Evolutionary conservation across 1,140 invertebrate species (phyloP).

Genomic region (Coelopa frigida): DNA sequence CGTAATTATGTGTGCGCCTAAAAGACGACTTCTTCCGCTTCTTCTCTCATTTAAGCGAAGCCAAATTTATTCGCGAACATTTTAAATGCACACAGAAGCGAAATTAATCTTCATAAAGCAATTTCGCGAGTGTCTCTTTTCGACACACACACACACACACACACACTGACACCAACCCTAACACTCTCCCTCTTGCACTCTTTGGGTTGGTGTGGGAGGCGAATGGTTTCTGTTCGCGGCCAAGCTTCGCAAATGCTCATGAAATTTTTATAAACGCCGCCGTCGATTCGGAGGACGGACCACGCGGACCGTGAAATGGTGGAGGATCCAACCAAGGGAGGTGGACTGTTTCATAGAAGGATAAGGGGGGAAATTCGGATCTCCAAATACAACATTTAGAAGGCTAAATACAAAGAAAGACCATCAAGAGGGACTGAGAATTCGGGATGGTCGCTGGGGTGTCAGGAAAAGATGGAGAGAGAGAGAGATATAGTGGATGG

Average conservation of each 20-base stretch:
- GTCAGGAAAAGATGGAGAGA: too few relatives aligned
- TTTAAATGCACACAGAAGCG: constrained; percentile 1
- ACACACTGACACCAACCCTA: neutral
- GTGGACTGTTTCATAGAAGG: too few relatives aligned
- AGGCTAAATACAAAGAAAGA: neutral
- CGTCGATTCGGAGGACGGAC: neutral
- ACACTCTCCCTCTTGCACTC: too few relatives aligned
- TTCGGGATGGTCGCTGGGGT: too few relatives aligned
- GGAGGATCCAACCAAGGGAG: constrained; percentile 5
- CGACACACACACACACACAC: neutral
- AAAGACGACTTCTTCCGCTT: neutral
- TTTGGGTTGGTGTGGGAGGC: too few relatives aligned
- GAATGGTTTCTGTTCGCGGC: neutral
- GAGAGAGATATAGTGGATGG: too few relatives aligned
- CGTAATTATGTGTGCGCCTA: neutral
- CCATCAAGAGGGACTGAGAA: neutral
- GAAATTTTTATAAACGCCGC: constrained; percentile 6
- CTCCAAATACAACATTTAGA: neutral
- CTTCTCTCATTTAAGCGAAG: neutral
- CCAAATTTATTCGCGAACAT: neutral
- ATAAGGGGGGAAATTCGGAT: too few relatives aligned
- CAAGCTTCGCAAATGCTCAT: neutral
- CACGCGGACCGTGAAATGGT: neutral
- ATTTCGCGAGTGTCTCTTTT: neutral
- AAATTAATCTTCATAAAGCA: constrained; percentile 11